Conservation (phyloP, 2,113 vertebrate genomes). For the Nothobranchius furzeri region DNA sequence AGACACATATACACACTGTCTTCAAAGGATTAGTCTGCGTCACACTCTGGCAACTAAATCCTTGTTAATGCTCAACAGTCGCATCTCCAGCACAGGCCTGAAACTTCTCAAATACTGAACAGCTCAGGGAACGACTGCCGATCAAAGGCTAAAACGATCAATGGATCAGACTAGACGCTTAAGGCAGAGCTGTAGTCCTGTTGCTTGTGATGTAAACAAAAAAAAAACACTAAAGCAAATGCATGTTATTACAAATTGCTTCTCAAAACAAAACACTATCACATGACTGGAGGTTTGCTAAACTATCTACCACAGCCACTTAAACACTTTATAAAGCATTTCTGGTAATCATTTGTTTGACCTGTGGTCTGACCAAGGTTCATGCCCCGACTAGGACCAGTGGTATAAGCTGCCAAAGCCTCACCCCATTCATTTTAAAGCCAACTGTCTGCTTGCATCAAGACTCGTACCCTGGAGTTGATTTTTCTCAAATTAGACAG, state of each 20-base stretch:
- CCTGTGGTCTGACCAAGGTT: not conserved
- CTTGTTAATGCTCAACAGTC: slow-evolving; percentile 73
- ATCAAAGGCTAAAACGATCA: slow-evolving; percentile 32
- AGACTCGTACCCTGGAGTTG: slow-evolving; percentile 4
- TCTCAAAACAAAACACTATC: not conserved
- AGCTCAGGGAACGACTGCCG: slow-evolving; percentile 22
- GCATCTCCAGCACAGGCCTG: slow-evolving; percentile 53
- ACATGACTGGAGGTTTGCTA: not conserved
- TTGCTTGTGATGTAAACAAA: not conserved
- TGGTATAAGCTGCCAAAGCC: not conserved
- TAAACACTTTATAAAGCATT: not conserved
- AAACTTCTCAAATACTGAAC: slow-evolving; percentile 50
- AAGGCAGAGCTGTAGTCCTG: slow-evolving; percentile 3
- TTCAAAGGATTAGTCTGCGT: slow-evolving; percentile 74
- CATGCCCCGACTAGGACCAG: slow-evolving; percentile 1
- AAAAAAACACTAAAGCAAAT: not conserved
- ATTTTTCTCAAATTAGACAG: slow-evolving; percentile 9
- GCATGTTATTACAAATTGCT: not conserved
- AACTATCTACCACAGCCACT: not conserved
- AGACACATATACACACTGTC: slow-evolving; percentile 42
- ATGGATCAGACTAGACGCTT: not conserved
- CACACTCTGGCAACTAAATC: slow-evolving; percentile 60
- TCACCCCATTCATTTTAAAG: not conserved
- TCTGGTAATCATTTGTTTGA: slow-evolving; percentile 11
- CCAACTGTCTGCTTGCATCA: not conserved